Conservation (phyloP, 2,888 invertebrate species). For the Napeogenes sylphis region DNA sequence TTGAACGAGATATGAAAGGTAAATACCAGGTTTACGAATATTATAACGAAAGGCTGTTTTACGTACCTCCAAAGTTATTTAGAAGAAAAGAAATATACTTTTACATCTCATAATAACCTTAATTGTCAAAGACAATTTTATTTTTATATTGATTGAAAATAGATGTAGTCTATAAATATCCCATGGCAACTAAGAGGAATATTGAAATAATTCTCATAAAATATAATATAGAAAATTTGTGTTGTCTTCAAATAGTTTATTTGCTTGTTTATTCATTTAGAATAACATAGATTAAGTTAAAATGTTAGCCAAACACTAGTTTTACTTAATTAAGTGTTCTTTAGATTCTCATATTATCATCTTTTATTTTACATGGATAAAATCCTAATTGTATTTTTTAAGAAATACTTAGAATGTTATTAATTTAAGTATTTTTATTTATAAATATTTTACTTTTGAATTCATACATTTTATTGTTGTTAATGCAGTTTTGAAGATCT, state of each 20-base stretch:
- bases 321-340: constrained; percentile 3
- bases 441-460: neutral
- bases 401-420: neutral
- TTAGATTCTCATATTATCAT: constrained; percentile 6
- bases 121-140: constrained; percentile 72
- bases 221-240: constrained; percentile 15
- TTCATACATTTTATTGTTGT: neutral
- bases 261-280: constrained; percentile 28
- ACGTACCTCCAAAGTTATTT: constrained; percentile 77
- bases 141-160: constrained; percentile 61
- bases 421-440: constrained; percentile 1
- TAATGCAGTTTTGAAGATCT: neutral
- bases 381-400: constrained; percentile 2
- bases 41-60: constrained; percentile 74
- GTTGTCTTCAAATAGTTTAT: constrained; percentile 4
- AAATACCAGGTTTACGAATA: constrained; percentile 34
- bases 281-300: constrained; percentile 18
- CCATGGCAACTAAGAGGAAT: constrained; percentile 58
- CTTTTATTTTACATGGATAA: constrained; percentile 1
- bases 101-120: constrained; percentile 58
- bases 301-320: constrained; percentile 16
- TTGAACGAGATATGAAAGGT: constrained; percentile 82
- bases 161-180: constrained; percentile 63
- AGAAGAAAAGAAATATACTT: constrained; percentile 52
- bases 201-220: constrained; percentile 28